Base-by-base conservation (phyloP, 2,797 vertebrate genomes). In the Pangasius mekongensis region DNA sequence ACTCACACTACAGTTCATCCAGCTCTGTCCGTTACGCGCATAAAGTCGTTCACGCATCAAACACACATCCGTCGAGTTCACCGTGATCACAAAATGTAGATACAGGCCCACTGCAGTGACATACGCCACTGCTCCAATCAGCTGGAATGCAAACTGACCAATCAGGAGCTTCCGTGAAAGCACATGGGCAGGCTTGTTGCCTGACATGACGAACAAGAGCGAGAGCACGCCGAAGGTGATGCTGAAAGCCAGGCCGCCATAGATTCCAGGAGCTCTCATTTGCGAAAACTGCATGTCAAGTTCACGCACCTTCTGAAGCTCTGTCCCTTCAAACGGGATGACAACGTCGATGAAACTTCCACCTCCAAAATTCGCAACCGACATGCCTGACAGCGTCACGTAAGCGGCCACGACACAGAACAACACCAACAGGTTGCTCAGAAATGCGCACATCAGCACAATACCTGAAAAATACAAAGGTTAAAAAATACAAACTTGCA, bases 61-160 rank as follows among this genome's bases (percentile, higher is more conserved):
- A 90, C 99, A 99, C 36, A 97, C 94, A 0, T 99, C 97, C 0
- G 97, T 98, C 80, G 96, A 52, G 49, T 99, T 99, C 84, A 99
- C 95, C 49, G 60, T 52, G 81, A 95, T 95, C 89, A 99, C 94
- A 0, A 96, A 96, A 73, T 98, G 95, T 85, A 99, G 94, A 93
- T 98, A 99, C 60, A 98, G 94, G 36, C 97, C 97, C 0, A 98
- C 96, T 0, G 97, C 98, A 0, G 69, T 88, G 3, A 98, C 67
- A 20, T 98, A 99, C 0, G 36, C 94, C 60, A 91, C 27, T 0
- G 96, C 94, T 0, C 96, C 97, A 86, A 96, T 91, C 52, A 95
- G 91, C 93, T 94, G 97, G 88, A 99, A 99, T 88, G 92, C 74
- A 3, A 97, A 94, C 39, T 98, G 96, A 0, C 94, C 93, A 0